These are phyloP conservation scores for Romanogobio albipinnatus DNA, from an alignment of 2,113 vertebrate species.

Conservation along the genomic window DNA sequence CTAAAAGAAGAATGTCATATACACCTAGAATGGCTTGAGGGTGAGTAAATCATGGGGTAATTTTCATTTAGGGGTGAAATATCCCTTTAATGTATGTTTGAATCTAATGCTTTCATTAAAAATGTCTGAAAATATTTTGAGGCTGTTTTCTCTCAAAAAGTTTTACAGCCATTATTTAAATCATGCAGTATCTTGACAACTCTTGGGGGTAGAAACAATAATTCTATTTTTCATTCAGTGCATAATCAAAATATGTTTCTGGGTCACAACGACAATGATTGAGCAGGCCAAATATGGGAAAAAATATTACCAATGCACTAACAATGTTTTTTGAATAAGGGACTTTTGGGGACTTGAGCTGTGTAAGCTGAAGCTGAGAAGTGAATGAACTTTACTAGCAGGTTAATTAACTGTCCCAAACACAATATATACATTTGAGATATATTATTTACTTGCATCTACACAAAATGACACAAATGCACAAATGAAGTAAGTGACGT, in stretches of 20 bases:
- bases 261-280: background rate
- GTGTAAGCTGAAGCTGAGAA: background rate
- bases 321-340: background rate
- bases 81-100: background rate
- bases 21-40: no score
- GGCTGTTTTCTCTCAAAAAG: background rate
- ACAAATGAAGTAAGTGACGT: background rate
- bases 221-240: background rate
- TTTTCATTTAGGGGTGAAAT: no score
- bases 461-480: background rate
- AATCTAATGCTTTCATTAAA: background rate
- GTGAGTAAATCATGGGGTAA: no score
- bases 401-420: background rate
- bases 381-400: background rate
- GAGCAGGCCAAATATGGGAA: background rate
- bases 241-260: background rate
- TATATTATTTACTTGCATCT: background rate
- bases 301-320: background rate
- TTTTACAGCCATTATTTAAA: background rate
- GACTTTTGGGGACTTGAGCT: background rate
- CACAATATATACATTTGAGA: background rate
- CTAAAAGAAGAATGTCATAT: no score
- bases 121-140: background rate
- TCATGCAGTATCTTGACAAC: background rate
- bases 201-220: background rate